Base-by-base conservation (phyloP, 2,888 invertebrate genomes). In the Chouioia cunea region DNA sequence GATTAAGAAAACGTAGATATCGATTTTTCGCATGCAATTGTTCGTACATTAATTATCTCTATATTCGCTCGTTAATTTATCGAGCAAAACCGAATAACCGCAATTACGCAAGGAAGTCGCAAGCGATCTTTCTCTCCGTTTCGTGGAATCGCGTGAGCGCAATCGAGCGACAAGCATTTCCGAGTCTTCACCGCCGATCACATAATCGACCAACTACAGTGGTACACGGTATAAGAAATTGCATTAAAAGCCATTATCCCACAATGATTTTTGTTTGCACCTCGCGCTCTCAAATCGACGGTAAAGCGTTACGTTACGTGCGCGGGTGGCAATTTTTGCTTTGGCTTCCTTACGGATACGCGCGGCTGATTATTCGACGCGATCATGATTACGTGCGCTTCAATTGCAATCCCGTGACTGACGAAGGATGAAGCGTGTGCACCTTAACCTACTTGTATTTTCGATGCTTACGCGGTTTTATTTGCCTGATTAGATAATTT, bases 391-490 rank as follows among this genome's bases (percentile, higher is more conserved):
- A 36, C 22, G 44, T 16, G 18, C 10, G 23, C 8, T n/a, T 15
- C 14, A 27, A 47, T 46, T 57, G 18, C 22, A 36, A 36, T 36
- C 36, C 10, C 36, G 36, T 36, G 36, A 36, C 36, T 36, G 10
- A 3, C 36, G 36, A 36, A 36, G 36, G 36, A 36, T 36, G 36
- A 36, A 36, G 36, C 10, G 10, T 12, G 22, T 36, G 53, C 23
- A 53, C 63, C 52, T 63, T 63, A 63, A 63, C 63, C 63, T 48
- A 63, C 52, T 52, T 63, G 16, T 36, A 6, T 36, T 36, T 36
- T 36, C 12, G 36, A 36, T 36, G 10, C 36, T 36, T 12, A 12
- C 36, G 10, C n/a, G 8, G 20, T 53, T 63, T 50, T 53, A 47
- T 59, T 47, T 23, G 46, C 16, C 47, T 47, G 22, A 47, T 59